A percentile compares a stretch with the other conserved stretches of the same genome.
Evolutionary conservation across 64 coral and sea anemone genomes (phyloP).

Genomic region (Platygyra sinensis): DNA sequence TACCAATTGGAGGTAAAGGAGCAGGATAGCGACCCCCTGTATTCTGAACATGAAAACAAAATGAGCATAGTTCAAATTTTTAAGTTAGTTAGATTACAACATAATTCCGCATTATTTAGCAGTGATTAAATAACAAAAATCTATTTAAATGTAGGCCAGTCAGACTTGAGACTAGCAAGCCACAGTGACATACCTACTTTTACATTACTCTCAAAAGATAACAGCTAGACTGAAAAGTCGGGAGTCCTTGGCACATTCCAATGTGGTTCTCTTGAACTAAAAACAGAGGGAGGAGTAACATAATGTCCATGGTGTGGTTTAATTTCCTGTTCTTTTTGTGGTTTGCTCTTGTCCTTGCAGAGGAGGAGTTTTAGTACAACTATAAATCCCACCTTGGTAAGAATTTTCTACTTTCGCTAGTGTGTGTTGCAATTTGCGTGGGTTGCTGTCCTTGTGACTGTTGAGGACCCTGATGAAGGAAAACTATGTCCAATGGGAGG

Average conservation of each 20-base stretch:
- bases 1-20: conserved; percentile 70
- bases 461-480: not conserved
- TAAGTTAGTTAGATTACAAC: too few relatives aligned
- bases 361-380: not conserved
- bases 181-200: not conserved
- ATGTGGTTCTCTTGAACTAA: not conserved
- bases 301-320: not conserved
- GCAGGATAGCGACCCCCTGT: conserved; percentile 44
- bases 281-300: not conserved
- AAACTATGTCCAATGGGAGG: conserved; percentile 34
- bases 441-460: not conserved
- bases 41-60: conserved; percentile 29
- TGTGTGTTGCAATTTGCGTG: not conserved
- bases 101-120: too few relatives aligned
- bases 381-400: not conserved
- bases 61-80: too few relatives aligned
- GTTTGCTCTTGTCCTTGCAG: not conserved
- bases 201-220: not conserved
- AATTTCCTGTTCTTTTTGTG: not conserved
- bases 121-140: too few relatives aligned
- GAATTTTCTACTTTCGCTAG: not conserved
- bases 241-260: conserved; percentile 22
- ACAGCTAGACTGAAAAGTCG: not conserved
- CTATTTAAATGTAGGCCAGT: too few relatives aligned
- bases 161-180: too few relatives aligned